A percentile compares a stretch with the other conserved stretches of the same genome.
Evolutionary conservation across 2,113 vertebrate species (phyloP).

Genomic region (Rhizomys pruinosus): DNA sequence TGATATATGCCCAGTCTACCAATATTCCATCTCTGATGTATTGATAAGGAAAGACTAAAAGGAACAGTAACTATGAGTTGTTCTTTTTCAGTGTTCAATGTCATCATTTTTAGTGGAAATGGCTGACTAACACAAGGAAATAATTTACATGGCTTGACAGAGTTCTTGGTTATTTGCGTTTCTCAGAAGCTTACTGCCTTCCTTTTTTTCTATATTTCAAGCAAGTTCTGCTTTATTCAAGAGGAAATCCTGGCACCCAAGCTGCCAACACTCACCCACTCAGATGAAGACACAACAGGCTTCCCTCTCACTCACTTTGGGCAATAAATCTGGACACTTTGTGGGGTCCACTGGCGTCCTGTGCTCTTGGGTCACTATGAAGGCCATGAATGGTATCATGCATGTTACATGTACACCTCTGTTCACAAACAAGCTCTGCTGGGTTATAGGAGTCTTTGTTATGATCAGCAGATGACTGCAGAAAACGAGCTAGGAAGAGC

Average conservation of each 20-base stretch:
- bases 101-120: background rate
- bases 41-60: background rate
- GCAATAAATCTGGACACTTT: background rate
- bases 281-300: background rate
- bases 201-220: background rate
- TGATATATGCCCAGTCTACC: background rate
- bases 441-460: background rate
- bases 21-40: background rate
- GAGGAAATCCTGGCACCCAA: background rate
- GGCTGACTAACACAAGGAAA: background rate
- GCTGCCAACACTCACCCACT: too few relatives aligned
- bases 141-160: background rate
- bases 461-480: background rate
- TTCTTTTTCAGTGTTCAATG: background rate
- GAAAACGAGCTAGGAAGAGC: background rate
- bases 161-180: background rate
- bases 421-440: fast-evolving
- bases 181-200: background rate
- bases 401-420: background rate
- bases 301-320: background rate
- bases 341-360: background rate
- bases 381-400: background rate
- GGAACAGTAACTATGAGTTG: background rate
- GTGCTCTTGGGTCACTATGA: background rate
- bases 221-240: conserved; percentile 1